A percentile compares a stretch with the other conserved stretches of the same genome.
These are phyloP conservation scores for Aphidius ervi DNA, from an alignment of 1,140 invertebrate species.

Conservation along the genomic window DNA sequence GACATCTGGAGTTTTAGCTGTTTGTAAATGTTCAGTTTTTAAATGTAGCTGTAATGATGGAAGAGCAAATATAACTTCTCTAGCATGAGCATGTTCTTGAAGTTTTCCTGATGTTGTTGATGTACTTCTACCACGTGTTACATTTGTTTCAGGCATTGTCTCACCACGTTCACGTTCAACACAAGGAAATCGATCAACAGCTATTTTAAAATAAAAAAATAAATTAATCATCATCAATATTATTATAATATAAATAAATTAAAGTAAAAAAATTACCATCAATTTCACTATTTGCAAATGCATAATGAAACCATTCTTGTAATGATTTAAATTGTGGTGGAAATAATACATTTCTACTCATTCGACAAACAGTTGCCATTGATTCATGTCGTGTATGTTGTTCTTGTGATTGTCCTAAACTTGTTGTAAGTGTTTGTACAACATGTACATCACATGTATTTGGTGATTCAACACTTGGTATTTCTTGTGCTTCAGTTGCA, in stretches of 20 bases:
- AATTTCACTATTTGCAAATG: slow-evolving; percentile 88
- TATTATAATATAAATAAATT: slow-evolving; percentile 14
- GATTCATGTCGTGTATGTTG: slow-evolving; percentile 72
- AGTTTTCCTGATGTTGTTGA: slow-evolving; percentile 58
- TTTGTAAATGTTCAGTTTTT: slow-evolving; percentile 88
- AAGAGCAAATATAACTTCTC: slow-evolving; percentile 93
- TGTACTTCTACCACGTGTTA: slow-evolving; percentile 47
- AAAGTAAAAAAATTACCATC: slow-evolving; percentile 66
- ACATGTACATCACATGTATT: slow-evolving; percentile 63
- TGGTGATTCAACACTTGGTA: slow-evolving; percentile 60
- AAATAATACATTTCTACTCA: slow-evolving; percentile 86
- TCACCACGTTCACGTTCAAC: slow-evolving; percentile 69
- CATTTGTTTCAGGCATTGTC: slow-evolving; percentile 39
- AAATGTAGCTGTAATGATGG: slow-evolving; percentile 89
- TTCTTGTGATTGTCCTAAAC: slow-evolving; percentile 69
- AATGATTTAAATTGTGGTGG: slow-evolving; percentile 91
- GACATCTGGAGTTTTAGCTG: slow-evolving; percentile 65
- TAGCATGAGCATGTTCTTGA: slow-evolving; percentile 80
- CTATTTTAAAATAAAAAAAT: slow-evolving; percentile 48
- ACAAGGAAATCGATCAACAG: slow-evolving; percentile 84
- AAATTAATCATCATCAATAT: slow-evolving; percentile 9
- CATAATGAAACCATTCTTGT: slow-evolving; percentile 96
- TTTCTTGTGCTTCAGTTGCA: slow-evolving; percentile 88
- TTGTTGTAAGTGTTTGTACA: slow-evolving; percentile 85
- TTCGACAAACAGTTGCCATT: slow-evolving; percentile 89